phyloP scores from a whole-genome alignment of 2,888 invertebrate genomes.

The Callyntrura guangdongensis region DNA sequence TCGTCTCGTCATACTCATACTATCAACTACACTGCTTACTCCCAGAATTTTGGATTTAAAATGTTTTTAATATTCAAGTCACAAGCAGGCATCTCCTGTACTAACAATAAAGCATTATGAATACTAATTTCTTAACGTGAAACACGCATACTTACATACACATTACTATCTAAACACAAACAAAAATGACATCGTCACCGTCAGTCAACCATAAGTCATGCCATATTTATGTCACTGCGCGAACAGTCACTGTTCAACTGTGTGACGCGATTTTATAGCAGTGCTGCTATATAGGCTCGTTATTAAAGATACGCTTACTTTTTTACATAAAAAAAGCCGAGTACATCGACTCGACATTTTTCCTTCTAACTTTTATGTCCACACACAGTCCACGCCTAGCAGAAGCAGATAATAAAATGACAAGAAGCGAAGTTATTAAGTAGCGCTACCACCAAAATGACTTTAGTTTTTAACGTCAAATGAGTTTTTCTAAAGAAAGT shows the following conservation, averaged over 20 bases:
- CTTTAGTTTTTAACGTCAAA: too few species aligned
- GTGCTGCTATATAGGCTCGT: too few species aligned
- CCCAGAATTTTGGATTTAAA: neutral
- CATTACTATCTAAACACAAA: neutral
- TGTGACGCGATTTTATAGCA: too few species aligned
- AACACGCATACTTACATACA: neutral
- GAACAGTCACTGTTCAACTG: neutral
- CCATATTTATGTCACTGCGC: neutral
- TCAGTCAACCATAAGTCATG: neutral
- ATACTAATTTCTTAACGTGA: conserved; percentile 9
- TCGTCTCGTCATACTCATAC: neutral
- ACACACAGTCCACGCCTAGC: too few species aligned
- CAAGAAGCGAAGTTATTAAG: too few species aligned
- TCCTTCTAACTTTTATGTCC: too few species aligned
- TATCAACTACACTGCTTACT: neutral
- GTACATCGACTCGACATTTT: too few species aligned
- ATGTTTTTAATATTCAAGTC: neutral
- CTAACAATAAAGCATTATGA: neutral
- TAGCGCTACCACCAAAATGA: too few species aligned
- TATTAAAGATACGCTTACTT: too few species aligned
- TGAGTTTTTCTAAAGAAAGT: too few species aligned
- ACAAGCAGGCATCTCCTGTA: neutral
- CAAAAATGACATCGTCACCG: neutral
- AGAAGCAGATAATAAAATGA: too few species aligned
- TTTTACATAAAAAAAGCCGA: too few species aligned